Evolutionary conservation across 2,113 vertebrate genomes (phyloP), one percentile per base, ranked within the genome.

Genomic region (Trichechus manatus): DNA sequence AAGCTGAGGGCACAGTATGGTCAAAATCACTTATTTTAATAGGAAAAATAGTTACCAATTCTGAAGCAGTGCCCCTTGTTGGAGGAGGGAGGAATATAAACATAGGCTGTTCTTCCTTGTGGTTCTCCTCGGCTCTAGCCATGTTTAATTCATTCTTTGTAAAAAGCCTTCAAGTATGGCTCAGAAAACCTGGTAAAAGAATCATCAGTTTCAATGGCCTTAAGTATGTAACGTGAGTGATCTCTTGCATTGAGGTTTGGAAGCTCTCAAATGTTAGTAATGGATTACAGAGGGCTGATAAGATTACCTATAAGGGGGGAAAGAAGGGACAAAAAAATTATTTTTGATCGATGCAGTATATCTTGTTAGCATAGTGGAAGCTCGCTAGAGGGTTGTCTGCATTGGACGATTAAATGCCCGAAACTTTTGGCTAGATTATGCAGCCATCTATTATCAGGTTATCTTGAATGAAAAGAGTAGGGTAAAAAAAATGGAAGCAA

Each of bases 21-120:
- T 78, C 86, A 96, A 89, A 92, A 66, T 89, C 72, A 91, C 59
- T 96, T 88, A 33, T 8, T 74, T 87, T 70, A 78, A 79, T 31
- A 64, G 53, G 36, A 63, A 36, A 42, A 59, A 6, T 50, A 6
- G 5, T 47, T 23, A 23, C 79, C 22, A 56, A 5, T 85, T 78
- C 64, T 83, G 66, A 91, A 96, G 56, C 33, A 36, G 27, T 77
- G 27, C 14, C 78, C 33, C 81, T 88, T 85, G 31, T 66, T 84
- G 61, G 36, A 29, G 33, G n/a, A 77, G 8, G 23, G 7, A 4
- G 33, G 4, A 0, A 36, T 33, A 1, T 63, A 88, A 83, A 27
- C n/a, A 13, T 14, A 44, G 80, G 23, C 42, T 44, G 1, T 82
- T 63, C 25, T 66, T 70, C 64, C 81, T 1, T 4, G 15, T 64